Percentiles rank a stretch among this genome's conserved stretches.
Conservation (phyloP, 2,797 vertebrate genomes). For the Varecia variegata region DNA sequence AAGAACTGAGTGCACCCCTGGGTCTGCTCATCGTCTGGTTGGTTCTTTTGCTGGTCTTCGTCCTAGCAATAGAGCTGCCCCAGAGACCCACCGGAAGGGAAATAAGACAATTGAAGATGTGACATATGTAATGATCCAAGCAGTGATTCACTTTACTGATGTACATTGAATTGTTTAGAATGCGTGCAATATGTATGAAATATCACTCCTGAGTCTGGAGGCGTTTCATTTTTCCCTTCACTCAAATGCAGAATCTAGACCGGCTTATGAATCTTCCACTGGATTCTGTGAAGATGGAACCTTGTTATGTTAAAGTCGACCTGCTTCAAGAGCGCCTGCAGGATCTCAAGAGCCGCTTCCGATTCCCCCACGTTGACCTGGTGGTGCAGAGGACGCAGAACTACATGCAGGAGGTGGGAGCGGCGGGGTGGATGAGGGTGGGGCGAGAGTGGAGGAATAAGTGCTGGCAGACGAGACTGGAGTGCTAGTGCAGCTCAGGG, state of each 20-base stretch:
- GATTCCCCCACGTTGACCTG: constrained; percentile 85
- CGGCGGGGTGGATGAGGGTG: rapidly evolving
- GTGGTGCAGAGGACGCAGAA: constrained; percentile 92
- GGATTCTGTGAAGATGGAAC: constrained; percentile 86
- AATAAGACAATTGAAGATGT: neutral
- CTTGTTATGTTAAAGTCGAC: constrained; percentile 89
- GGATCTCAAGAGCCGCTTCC: constrained; percentile 89
- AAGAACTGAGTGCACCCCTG: neutral
- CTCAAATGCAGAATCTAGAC: constrained; percentile 83
- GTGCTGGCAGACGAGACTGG: rapidly evolving
- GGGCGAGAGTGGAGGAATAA: too few relatives aligned
- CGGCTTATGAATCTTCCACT: constrained; percentile 83
- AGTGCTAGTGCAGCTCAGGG: rapidly evolving
- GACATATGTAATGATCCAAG: neutral
- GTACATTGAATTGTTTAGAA: neutral
- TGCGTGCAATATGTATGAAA: neutral
- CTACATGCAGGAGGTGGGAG: constrained; percentile 92
- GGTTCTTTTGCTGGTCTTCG: neutral
- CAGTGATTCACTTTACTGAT: neutral
- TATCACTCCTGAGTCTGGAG: neutral
- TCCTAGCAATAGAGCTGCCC: neutral
- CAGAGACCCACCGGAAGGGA: neutral
- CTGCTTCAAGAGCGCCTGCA: constrained; percentile 87
- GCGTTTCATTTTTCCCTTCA: constrained; percentile 46
- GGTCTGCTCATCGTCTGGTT: neutral